Evolutionary conservation across 2,797 vertebrate species (phyloP).

Genomic region (Champsocephalus esox): DNA sequence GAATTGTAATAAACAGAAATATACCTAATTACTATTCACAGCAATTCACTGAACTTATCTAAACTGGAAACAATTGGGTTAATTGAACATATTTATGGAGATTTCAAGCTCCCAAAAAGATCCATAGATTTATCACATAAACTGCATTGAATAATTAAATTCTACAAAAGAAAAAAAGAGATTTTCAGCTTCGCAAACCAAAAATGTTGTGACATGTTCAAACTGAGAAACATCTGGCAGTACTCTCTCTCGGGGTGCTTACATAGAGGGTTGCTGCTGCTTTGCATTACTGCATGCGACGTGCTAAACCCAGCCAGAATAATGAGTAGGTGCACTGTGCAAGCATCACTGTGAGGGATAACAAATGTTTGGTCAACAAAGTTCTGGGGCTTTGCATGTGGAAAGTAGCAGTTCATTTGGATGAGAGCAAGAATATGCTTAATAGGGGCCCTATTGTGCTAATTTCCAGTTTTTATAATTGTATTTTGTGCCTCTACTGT

Average conservation of each 20-base stretch:
- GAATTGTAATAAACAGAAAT: constrained; percentile 28
- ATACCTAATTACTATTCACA: constrained; percentile 20
- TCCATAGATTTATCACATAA: constrained; percentile 6
- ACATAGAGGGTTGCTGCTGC: constrained; percentile 5
- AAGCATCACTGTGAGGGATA: background rate
- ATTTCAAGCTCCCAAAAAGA: constrained; percentile 12
- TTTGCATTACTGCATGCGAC: constrained; percentile 25
- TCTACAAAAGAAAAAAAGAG: background rate
- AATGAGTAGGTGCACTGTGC: background rate
- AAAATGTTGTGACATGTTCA: constrained; percentile 5
- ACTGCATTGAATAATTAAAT: background rate
- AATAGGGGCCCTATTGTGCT: too few species aligned
- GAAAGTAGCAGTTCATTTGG: background rate
- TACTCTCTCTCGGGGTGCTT: background rate
- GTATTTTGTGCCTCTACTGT: too few species aligned
- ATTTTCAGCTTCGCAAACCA: background rate
- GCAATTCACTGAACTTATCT: constrained; percentile 15
- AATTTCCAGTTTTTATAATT: too few species aligned
- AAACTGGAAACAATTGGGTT: constrained; percentile 15
- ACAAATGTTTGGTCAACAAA: constrained; percentile 22
- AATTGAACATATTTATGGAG: constrained; percentile 4
- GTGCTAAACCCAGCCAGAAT: background rate
- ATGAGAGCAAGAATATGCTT: background rate
- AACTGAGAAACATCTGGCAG: constrained; percentile 34
- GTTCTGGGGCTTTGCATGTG: background rate